Conservation (phyloP, 2,888 invertebrate genomes). For the Bursaphelenchus okinawaensis region DNA sequence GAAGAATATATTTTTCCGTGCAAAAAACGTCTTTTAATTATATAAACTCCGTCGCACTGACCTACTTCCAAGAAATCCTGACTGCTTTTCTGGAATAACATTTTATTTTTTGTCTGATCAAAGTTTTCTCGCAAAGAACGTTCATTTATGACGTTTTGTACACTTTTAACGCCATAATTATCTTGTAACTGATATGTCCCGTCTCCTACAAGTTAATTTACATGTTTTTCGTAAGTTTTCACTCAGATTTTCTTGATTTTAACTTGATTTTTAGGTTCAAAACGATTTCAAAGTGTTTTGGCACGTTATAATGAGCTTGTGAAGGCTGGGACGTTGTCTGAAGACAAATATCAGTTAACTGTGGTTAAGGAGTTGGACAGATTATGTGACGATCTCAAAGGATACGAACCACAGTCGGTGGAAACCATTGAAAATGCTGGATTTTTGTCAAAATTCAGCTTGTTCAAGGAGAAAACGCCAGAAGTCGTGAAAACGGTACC, state of each 20-base stretch:
- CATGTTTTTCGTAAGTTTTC: no score
- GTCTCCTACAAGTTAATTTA: no score
- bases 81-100: no score
- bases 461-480: conserved; percentile 14
- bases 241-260: neutral
- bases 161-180: no score
- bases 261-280: neutral
- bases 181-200: no score
- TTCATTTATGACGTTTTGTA: no score
- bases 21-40: no score
- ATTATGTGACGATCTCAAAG: conserved; percentile 26
- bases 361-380: conserved; percentile 36
- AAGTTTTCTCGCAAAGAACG: no score
- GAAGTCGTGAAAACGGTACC: conserved; percentile 59
- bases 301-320: neutral
- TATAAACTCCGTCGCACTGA: no score
- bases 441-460: conserved; percentile 15
- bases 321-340: neutral
- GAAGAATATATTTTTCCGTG: no score
- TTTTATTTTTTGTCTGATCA: no score
- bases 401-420: conserved; percentile 18
- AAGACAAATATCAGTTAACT: conserved; percentile 22
- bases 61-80: no score
- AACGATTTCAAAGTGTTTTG: neutral
- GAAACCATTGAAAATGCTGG: conserved; percentile 4